Evolutionary conservation across 1,140 invertebrate genomes (phyloP), one percentile per base, ranked within the genome.

Genomic region (Drosophila cardini): DNA sequence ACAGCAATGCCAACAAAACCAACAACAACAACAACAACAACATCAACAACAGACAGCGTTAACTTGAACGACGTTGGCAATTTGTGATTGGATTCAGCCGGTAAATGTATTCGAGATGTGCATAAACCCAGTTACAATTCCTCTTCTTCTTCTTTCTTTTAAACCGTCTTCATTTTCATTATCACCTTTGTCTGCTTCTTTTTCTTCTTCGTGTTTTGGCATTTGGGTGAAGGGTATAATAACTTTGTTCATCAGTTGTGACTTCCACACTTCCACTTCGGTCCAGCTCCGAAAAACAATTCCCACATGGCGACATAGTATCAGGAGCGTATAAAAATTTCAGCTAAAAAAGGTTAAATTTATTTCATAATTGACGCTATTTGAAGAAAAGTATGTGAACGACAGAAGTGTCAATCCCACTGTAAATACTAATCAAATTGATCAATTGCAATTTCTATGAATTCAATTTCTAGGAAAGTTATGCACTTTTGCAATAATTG

Each of bases 31-130:
- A 7, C 52, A 65, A 2, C 60, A 65, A 62, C 42, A 53, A 38
- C 26, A 61, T 38, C 67, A 32, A 57, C 60, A 43, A 15, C 57
- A 48, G 16, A 34, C 61, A 61, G 42, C 52, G 11, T 61, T 70
- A 43, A 71, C 53, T 71, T 71, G 34, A 83, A 77, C 76, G 42
- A 72, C 73, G 64, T 57, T 79, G 62, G 73, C 68, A 79, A 79
- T 76, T 79, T 79, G 73, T 76, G 73, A 79, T 79, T 79, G 76
- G 50, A 79, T 76, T 79, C 58, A 63, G 69, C 52, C 65, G 73
- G 58, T 71, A 70, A 74, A 58, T 58, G 60, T 58, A 53, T 48
- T 48, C 13, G 16, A 48, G 18, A 48, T 48, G 46, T 26, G 46
- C 46, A 26, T 48, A 48, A 63, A 21, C 40, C 15, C 45, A 52